Percentiles rank a stretch among this genome's conserved stretches.
These are phyloP conservation scores for Drosophila pallidifrons DNA, from an alignment of 1,140 invertebrate species.

Conservation along the genomic window DNA sequence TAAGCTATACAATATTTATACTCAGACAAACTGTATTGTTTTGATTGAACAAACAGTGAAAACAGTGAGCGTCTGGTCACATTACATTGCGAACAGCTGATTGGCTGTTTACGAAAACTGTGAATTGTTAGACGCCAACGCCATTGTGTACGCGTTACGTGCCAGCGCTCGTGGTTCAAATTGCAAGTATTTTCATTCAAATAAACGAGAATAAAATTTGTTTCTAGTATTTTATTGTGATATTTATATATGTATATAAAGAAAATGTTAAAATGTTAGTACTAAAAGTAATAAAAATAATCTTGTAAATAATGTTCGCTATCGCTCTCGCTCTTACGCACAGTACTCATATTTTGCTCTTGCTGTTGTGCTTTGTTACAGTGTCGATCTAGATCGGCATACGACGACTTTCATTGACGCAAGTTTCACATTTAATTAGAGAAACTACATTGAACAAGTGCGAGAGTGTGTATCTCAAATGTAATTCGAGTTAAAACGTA, in stretches of 20 bases:
- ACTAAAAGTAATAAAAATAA: not conserved
- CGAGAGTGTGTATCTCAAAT: slow-evolving; percentile 24
- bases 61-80: slow-evolving; percentile 3
- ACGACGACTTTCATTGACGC: slow-evolving; percentile 42
- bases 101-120: slow-evolving; percentile 18
- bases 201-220: not conserved
- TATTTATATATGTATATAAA: not conserved
- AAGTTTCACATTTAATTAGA: slow-evolving; percentile 55
- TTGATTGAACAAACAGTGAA: no score
- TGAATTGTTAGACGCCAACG: slow-evolving; percentile 46
- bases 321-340: slow-evolving; percentile 34
- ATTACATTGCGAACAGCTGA: slow-evolving; percentile 28
- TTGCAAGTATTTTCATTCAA: slow-evolving; percentile 30
- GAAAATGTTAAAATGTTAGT: not conserved
- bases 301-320: slow-evolving; percentile 7
- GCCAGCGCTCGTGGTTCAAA: slow-evolving; percentile 33
- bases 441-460: slow-evolving; percentile 29
- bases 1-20: no score
- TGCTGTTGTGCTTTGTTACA: slow-evolving; percentile 33
- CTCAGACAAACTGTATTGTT: no score
- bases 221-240: not conserved
- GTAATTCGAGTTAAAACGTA: slow-evolving; percentile 18
- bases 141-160: slow-evolving; percentile 51
- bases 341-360: slow-evolving; percentile 12
- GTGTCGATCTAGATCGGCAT: slow-evolving; percentile 31